Evolutionary conservation across 2,797 vertebrate species (phyloP), one percentile per base, ranked within the genome.

Genomic region (Todus mexicanus): DNA sequence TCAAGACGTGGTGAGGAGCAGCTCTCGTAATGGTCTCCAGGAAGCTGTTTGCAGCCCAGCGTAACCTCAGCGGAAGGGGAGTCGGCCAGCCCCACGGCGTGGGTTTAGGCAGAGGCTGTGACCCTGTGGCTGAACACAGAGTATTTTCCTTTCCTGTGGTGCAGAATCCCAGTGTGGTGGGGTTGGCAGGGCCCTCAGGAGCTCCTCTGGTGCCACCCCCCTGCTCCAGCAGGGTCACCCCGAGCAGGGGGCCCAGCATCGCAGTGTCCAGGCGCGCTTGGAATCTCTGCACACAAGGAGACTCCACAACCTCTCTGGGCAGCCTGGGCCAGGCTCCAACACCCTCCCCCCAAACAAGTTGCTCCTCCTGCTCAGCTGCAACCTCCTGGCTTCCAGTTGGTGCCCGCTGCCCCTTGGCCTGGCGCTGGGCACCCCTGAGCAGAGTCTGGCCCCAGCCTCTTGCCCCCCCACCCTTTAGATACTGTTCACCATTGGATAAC

Each of bases 1-100:
- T 63, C 0, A 0, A 42, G 76, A 9, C 0, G 0, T 10, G 29
- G 56, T 7, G 50, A 56, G 57, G 38, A 38, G 71, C 47, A 40
- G 20, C 29, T 48, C 53, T 37, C 0, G 0, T 53, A 11, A 21
- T 14, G 5, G 56, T 47, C 71, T 56, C 27, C 86, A 76, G 68
- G 59, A 60, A 79, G 77, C 56, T 23, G 35, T 10, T 11, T 54
- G 25, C 45, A 54, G 53, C 54, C 38, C 64, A n/a, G 43, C 8
- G 45, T 25, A 48, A 50, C 79, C 65, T 56, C 79, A 51, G 57
- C 10, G 11, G 65, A 35, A 60, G 45, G 38, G 33, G 18, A 77
- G 12, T 45, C 1, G 1, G 45, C 53, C 59, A 68, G 61, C 54
- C 66, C 69, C 4, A 2, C 0, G 7, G 21, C 5, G 4, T 19